Conservation (phyloP, 2,888 invertebrate species). For the Drosophila pseudotalamancana region DNA sequence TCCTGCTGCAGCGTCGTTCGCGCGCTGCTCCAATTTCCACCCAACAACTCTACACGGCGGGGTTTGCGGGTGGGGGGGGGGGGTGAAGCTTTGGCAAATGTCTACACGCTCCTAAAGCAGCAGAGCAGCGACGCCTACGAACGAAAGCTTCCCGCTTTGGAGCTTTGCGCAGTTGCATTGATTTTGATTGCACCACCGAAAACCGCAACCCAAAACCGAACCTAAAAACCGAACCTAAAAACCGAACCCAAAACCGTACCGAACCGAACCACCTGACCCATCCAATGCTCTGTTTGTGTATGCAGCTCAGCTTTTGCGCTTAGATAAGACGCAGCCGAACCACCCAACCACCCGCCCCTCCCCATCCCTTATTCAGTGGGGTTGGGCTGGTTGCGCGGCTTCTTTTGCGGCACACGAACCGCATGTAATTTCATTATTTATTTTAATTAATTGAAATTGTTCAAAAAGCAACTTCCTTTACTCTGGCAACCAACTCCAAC, state of each 20-base stretch:
- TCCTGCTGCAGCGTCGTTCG: too few species aligned
- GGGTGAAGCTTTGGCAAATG: background rate
- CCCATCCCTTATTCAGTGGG: background rate
- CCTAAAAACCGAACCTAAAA: too few species aligned
- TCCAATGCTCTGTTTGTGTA: slow-evolving; percentile 28
- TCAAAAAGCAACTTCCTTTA: slow-evolving; percentile 39
- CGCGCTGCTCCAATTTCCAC: slow-evolving; percentile 13
- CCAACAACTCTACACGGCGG: background rate
- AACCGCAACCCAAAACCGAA: too few species aligned
- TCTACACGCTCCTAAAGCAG: background rate
- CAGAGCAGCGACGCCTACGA: background rate
- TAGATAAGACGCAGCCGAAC: slow-evolving; percentile 27
- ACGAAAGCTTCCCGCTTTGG: slow-evolving; percentile 27
- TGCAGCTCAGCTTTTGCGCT: slow-evolving; percentile 39
- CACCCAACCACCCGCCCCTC: background rate
- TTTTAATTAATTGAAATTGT: slow-evolving; percentile 73
- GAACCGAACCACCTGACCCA: slow-evolving; percentile 1
- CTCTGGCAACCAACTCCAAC: background rate
- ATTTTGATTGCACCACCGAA: slow-evolving; percentile 34
- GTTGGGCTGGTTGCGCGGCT: slow-evolving; percentile 1
- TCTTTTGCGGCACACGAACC: slow-evolving; percentile 16
- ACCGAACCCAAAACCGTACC: too few species aligned
- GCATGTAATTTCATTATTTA: slow-evolving; percentile 66
- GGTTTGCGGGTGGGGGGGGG: too few species aligned
- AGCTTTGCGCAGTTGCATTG: slow-evolving; percentile 52